These are phyloP conservation scores for Brachypalpus laphriformis DNA, from an alignment of 2,888 invertebrate genomes.

Conservation along the genomic window DNA sequence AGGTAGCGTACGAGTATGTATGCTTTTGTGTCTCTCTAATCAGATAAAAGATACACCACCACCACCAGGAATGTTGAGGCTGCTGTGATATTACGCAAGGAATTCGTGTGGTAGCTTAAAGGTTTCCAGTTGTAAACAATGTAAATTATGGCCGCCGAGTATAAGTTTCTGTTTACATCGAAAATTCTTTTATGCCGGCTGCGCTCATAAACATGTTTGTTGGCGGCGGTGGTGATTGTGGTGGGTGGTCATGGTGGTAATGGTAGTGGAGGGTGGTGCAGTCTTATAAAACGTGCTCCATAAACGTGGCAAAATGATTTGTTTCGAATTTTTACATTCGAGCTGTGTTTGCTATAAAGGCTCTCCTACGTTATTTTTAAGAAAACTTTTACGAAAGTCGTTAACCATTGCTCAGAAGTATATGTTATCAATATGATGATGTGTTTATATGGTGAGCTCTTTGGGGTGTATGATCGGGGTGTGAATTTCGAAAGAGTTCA, in stretches of 20 bases:
- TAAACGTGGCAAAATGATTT: slow-evolving; percentile 26
- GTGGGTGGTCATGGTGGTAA: not conserved
- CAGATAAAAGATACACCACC: slow-evolving; percentile 20
- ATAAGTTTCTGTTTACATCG: slow-evolving; percentile 25
- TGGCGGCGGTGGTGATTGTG: not conserved
- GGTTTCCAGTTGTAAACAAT: slow-evolving; percentile 37
- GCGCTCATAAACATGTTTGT: slow-evolving; percentile 39
- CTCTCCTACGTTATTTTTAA: not conserved
- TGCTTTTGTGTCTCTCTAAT: slow-evolving; percentile 14
- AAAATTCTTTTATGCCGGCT: slow-evolving; percentile 7
- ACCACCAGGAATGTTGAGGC: not conserved
- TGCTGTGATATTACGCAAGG: not conserved
- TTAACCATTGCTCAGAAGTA: slow-evolving; percentile 1
- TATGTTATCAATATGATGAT: slow-evolving; percentile 36
- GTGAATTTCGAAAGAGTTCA: not conserved
- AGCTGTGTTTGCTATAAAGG: slow-evolving; percentile 27
- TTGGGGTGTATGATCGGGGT: not conserved
- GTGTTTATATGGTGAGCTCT: slow-evolving; percentile 1
- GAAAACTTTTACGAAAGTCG: slow-evolving; percentile 20
- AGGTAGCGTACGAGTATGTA: not conserved
- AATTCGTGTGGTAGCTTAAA: not conserved
- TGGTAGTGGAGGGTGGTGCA: slow-evolving; percentile 16
- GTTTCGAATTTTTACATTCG: slow-evolving; percentile 13
- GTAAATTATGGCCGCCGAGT: slow-evolving; percentile 26
- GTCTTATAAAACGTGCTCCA: slow-evolving; percentile 28